Evolutionary conservation across 2,797 vertebrate genomes (phyloP).

Genomic region (Eupleurogrammus muticus): DNA sequence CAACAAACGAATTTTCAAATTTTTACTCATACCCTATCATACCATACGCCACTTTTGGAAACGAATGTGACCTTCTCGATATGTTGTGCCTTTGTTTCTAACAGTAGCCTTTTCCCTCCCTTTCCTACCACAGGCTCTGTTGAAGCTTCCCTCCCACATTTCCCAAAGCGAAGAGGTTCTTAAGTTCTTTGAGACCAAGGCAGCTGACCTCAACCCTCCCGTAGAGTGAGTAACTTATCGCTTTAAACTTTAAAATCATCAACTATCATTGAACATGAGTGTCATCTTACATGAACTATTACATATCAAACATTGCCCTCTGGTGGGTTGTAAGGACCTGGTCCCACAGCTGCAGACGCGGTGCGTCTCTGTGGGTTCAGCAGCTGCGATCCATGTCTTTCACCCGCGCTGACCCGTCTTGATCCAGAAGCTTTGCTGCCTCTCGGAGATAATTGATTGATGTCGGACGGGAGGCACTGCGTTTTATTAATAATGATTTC

Average conservation of each 20-base stretch:
- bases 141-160: slow-evolving; percentile 91
- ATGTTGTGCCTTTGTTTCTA: slow-evolving; percentile 12
- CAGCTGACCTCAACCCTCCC: slow-evolving; percentile 93
- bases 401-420: slow-evolving; percentile 40
- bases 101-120: slow-evolving; percentile 13
- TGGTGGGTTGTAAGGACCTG: slow-evolving; percentile 32
- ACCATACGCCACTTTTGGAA: slow-evolving; percentile 7
- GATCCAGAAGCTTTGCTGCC: slow-evolving; percentile 47
- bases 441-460: slow-evolving; percentile 63
- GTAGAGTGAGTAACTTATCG: slow-evolving; percentile 89
- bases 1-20: slow-evolving; percentile 41
- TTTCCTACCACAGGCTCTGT: slow-evolving; percentile 84
- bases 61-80: neutral
- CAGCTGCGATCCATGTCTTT: slow-evolving; percentile 39
- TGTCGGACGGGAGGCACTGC: slow-evolving; percentile 22
- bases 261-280: slow-evolving; percentile 18
- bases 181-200: slow-evolving; percentile 93
- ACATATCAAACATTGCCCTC: slow-evolving; percentile 51
- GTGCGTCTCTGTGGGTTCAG: slow-evolving; percentile 40
- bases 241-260: slow-evolving; percentile 10
- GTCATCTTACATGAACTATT: slow-evolving; percentile 11
- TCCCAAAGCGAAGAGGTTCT: slow-evolving; percentile 94
- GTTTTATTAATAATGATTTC: slow-evolving; percentile 72
- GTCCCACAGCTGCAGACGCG: neutral
- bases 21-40: slow-evolving; percentile 33